Conservation (phyloP, 53 echinoderm and acorn worm species). For the Henricia sp. region DNA sequence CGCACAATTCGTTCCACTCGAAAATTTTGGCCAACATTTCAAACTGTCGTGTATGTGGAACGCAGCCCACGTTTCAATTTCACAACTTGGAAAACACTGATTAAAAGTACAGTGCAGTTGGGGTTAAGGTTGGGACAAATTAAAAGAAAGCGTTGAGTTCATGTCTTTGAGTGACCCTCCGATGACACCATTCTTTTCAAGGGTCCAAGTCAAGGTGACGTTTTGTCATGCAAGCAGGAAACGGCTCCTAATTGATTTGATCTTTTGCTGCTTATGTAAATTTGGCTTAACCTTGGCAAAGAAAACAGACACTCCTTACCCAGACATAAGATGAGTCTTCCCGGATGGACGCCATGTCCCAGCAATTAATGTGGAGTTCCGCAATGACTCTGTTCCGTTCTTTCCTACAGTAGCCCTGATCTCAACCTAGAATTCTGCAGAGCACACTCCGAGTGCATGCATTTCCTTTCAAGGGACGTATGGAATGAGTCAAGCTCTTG, state of each 20-base stretch:
- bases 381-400: conserved; percentile 10
- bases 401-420: not conserved
- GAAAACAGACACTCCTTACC: not conserved
- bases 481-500: conserved; percentile 8
- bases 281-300: not conserved
- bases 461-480: conserved; percentile 48
- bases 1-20: too few species aligned
- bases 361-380: conserved; percentile 31
- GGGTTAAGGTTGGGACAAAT: too few species aligned
- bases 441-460: not conserved
- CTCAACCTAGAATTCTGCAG: not conserved
- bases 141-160: too few species aligned
- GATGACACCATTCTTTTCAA: too few species aligned
- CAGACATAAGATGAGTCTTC: too few species aligned
- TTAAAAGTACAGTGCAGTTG: too few species aligned
- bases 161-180: too few species aligned
- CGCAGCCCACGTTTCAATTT: too few species aligned
- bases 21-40: too few species aligned
- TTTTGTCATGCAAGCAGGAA: not conserved
- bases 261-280: not conserved
- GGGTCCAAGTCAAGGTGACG: too few species aligned
- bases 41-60: too few species aligned
- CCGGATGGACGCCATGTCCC: conserved; percentile 2
- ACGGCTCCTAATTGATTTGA: not conserved
- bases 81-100: too few species aligned